Evolutionary conservation across 2,888 invertebrate species (phyloP).

Genomic region (Zele albiditarsus): DNA sequence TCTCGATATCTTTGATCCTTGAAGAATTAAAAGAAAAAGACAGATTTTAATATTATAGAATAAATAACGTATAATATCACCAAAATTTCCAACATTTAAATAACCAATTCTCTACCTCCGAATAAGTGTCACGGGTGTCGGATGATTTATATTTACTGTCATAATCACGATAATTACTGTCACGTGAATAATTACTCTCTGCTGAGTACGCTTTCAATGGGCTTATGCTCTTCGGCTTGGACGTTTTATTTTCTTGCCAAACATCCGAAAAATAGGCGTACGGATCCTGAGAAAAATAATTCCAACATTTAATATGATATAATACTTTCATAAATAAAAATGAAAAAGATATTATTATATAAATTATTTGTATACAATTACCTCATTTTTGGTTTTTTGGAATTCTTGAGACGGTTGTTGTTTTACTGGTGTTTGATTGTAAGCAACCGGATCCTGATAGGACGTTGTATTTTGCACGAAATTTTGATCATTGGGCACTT

Average conservation of each 20-base stretch:
- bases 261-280: constrained; percentile 70
- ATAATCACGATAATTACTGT: constrained; percentile 59
- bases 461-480: constrained; percentile 53
- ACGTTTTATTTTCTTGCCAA: constrained; percentile 69
- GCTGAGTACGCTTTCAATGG: constrained; percentile 60
- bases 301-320: background rate
- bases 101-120: constrained; percentile 57
- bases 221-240: constrained; percentile 55
- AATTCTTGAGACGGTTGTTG: constrained; percentile 53
- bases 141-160: constrained; percentile 63
- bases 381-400: constrained; percentile 65
- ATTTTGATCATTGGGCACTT: constrained; percentile 48
- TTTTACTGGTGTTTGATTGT: constrained; percentile 54
- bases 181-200: constrained; percentile 63
- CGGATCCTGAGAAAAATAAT: constrained; percentile 62
- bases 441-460: constrained; percentile 59
- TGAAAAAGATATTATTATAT: background rate
- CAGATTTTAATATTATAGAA: constrained; percentile 15
- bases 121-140: constrained; percentile 62
- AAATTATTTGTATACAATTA: constrained; percentile 51
- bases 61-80: background rate
- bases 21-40: constrained; percentile 21
- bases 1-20: constrained; percentile 66
- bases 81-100: background rate
- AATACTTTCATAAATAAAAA: background rate